phyloP scores from a whole-genome alignment of 2,797 vertebrate genomes.

The Clamator glandarius region DNA sequence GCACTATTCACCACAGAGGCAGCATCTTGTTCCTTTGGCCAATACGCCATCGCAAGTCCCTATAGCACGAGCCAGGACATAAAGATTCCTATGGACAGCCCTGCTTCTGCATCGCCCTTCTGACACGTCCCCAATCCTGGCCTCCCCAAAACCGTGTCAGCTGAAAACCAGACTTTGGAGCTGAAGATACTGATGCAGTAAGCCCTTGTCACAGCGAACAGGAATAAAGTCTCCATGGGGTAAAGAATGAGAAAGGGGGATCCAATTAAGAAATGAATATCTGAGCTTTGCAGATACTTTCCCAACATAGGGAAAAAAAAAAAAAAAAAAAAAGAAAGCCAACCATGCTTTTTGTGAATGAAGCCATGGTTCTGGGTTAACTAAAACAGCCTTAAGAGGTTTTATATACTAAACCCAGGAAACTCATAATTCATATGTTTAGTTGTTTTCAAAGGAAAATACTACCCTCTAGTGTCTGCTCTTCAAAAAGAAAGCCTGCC shows the following conservation, averaged over 20 bases:
- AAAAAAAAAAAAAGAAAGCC: too few species aligned
- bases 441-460: neutral
- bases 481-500: neutral
- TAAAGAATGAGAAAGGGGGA: neutral
- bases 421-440: neutral
- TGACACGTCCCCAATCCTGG: neutral
- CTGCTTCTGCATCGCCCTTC: neutral
- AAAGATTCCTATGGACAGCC: neutral
- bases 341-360: neutral
- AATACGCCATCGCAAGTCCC: neutral
- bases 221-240: neutral
- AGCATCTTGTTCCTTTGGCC: slow-evolving; percentile 37
- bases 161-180: neutral
- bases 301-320: neutral
- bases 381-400: neutral
- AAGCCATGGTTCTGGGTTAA: neutral
- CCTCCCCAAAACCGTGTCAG: neutral
- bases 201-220: neutral
- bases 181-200: neutral
- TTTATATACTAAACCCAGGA: neutral
- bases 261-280: neutral
- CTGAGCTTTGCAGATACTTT: neutral
- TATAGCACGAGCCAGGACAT: neutral
- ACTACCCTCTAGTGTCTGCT: slow-evolving; percentile 28
- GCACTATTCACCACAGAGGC: neutral